Conservation (phyloP, 2,113 vertebrate genomes). For the Podarcis muralis region DNA sequence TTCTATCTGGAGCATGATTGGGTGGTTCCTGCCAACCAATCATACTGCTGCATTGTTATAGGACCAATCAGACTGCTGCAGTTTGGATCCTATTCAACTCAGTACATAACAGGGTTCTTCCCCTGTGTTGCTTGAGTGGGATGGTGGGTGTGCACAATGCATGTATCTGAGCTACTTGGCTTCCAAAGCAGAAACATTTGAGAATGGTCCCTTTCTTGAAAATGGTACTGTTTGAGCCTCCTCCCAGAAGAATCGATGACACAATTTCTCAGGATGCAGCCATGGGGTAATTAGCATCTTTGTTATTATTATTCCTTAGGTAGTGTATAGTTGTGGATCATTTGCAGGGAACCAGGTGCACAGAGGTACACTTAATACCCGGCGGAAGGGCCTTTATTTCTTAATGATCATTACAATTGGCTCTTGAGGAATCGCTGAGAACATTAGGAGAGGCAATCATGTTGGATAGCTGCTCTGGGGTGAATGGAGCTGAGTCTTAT, state of each 20-base stretch:
- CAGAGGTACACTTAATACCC: conserved; percentile 21
- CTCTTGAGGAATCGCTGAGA: conserved; percentile 14
- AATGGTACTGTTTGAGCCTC: background rate
- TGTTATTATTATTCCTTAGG: background rate
- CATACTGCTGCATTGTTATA: no score
- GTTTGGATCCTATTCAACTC: no score
- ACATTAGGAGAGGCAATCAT: conserved; percentile 30
- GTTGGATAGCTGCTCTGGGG: conserved; percentile 23
- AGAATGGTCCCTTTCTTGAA: conserved; percentile 5
- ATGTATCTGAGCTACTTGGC: background rate
- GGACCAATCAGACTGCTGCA: no score
- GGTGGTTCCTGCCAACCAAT: no score
- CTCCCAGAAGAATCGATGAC: background rate
- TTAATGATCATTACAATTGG: conserved; percentile 37
- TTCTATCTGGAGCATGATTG: no score
- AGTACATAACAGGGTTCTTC: no score
- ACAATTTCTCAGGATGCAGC: conserved; percentile 11
- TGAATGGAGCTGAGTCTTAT: conserved; percentile 2
- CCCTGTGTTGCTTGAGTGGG: background rate
- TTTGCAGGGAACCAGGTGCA: conserved; percentile 40
- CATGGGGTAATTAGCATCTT: background rate
- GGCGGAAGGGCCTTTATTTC: conserved; percentile 19
- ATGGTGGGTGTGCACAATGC: no score
- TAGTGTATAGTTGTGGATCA: conserved; percentile 9
- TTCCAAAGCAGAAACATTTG: rapidly evolving